Evolutionary conservation across 2,797 vertebrate genomes (phyloP).

Genomic region (Tadarida brasiliensis): DNA sequence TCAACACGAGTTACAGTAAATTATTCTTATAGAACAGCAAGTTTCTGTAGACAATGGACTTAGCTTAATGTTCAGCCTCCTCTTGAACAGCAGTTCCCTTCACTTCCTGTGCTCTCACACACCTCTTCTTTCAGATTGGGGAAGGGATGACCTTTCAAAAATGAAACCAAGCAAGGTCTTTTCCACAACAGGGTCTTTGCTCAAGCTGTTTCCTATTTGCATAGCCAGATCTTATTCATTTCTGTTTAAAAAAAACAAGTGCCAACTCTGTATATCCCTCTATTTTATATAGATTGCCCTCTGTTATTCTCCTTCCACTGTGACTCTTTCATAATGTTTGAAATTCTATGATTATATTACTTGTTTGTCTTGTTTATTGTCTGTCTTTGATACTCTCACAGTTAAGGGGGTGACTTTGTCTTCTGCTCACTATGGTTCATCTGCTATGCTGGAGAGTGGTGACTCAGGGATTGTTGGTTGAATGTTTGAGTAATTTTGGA

Average conservation of each 20-base stretch:
- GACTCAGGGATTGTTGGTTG: background rate
- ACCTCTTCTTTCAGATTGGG: background rate
- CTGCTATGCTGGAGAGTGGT: background rate
- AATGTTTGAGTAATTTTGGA: background rate
- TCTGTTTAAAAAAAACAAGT: background rate
- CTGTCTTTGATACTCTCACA: background rate
- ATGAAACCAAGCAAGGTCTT: background rate
- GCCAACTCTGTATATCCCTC: background rate
- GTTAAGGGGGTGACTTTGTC: background rate
- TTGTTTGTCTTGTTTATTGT: background rate
- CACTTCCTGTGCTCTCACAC: background rate
- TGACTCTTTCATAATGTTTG: background rate
- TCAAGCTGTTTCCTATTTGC: background rate
- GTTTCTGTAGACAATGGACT: background rate
- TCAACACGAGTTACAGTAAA: background rate
- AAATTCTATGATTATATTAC: background rate
- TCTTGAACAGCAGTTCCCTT: background rate
- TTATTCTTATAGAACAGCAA: background rate
- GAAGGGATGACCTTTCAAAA: background rate
- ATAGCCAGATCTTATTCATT: background rate
- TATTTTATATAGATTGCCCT: background rate
- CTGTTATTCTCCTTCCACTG: background rate
- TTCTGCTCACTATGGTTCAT: background rate
- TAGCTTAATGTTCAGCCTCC: background rate
- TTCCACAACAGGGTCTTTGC: background rate